These are phyloP conservation scores for Campoletis sonorensis DNA, from an alignment of 1,140 invertebrate genomes.

Conservation along the genomic window DNA sequence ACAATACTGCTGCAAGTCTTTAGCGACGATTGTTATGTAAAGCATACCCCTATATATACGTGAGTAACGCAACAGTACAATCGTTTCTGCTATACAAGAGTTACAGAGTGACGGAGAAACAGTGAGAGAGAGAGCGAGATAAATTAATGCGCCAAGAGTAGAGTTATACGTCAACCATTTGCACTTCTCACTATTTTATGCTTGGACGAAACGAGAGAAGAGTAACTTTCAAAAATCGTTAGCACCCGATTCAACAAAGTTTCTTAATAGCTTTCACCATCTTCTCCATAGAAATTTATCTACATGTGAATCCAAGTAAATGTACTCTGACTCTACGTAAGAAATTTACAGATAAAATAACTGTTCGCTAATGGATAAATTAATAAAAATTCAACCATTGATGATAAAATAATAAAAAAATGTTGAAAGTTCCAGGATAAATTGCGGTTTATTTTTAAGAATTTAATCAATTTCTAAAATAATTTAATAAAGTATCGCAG, in stretches of 20 bases:
- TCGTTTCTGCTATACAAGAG: conserved; percentile 64
- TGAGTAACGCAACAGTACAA: conserved; percentile 53
- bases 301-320: no score
- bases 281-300: not conserved
- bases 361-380: not conserved
- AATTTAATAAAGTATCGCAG: no score
- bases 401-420: not conserved
- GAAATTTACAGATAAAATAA: no score
- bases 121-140: conserved; percentile 5
- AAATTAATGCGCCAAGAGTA: conserved; percentile 36
- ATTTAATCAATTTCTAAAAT: no score
- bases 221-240: conserved; percentile 55
- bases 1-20: conserved; percentile 76
- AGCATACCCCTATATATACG: conserved; percentile 71
- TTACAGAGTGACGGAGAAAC: not conserved
- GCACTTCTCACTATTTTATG: conserved; percentile 24
- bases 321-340: no score
- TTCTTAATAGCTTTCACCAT: conserved; percentile 47
- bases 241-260: conserved; percentile 51
- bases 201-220: conserved; percentile 28
- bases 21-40: conserved; percentile 78
- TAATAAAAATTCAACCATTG: not conserved
- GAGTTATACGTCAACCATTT: conserved; percentile 37
- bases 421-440: not conserved
- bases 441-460: not conserved